These are phyloP conservation scores for Drosophila ustulata DNA, from an alignment of 2,888 invertebrate genomes.

Conservation along the genomic window DNA sequence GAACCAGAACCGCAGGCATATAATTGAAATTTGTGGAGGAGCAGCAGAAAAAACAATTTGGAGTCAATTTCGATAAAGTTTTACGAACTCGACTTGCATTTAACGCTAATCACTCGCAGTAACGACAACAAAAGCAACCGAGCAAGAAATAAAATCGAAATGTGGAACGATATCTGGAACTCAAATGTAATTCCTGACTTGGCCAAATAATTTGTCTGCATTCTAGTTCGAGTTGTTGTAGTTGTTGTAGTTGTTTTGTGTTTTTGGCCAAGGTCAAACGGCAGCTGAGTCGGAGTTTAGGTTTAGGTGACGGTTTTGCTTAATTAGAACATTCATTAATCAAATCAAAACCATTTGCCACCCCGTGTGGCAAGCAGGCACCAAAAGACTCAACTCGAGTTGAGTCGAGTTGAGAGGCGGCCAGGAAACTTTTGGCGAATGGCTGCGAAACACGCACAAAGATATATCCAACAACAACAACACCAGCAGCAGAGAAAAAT, in stretches of 20 bases:
- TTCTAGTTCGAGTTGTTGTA: neutral
- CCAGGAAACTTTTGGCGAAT: slow-evolving; percentile 75
- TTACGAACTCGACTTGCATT: slow-evolving; percentile 64
- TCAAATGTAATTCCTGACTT: slow-evolving; percentile 43
- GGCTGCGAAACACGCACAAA: slow-evolving; percentile 75
- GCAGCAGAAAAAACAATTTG: slow-evolving; percentile 65
- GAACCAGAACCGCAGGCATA: slow-evolving; percentile 41
- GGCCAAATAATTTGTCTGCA: slow-evolving; percentile 77
- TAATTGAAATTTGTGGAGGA: slow-evolving; percentile 70
- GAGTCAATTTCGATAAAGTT: slow-evolving; percentile 80
- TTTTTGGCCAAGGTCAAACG: slow-evolving; percentile 78
- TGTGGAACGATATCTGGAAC: slow-evolving; percentile 16
- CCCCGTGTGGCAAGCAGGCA: slow-evolving; percentile 58
- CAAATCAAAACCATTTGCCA: slow-evolving; percentile 84
- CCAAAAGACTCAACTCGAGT: slow-evolving; percentile 36
- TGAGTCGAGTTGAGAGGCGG: slow-evolving; percentile 33
- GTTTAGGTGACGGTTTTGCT: slow-evolving; percentile 81
- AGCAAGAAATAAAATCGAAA: slow-evolving; percentile 9
- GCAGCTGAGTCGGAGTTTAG: slow-evolving; percentile 51
- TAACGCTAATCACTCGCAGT: slow-evolving; percentile 79
- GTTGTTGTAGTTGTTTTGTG: slow-evolving; percentile 42
- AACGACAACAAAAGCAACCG: slow-evolving; percentile 50
- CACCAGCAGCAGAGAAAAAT: neutral
- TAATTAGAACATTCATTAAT: slow-evolving; percentile 84
- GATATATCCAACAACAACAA: slow-evolving; percentile 27